Conservation (phyloP, 2,113 vertebrate genomes). For the Ifrita kowaldi region DNA sequence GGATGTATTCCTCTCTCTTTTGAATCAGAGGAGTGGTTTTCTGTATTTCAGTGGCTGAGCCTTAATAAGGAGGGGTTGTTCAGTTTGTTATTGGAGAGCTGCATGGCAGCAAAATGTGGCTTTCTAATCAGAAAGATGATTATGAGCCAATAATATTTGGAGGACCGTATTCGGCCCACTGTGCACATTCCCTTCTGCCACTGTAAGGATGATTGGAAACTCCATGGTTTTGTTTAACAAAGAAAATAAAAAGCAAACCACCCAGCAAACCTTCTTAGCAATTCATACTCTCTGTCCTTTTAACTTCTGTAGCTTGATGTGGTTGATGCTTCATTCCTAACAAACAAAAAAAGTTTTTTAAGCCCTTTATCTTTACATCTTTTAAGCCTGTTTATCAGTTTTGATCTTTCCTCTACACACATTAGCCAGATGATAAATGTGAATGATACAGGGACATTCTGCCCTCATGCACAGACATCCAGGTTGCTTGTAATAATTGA, state of each 20-base stretch:
- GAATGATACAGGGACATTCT: background rate
- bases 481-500: background rate
- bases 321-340: background rate
- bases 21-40: background rate
- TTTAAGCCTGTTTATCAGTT: background rate
- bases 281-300: background rate
- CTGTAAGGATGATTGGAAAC: background rate
- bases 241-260: background rate
- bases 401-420: background rate
- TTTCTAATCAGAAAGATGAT: background rate
- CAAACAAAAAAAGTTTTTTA: background rate
- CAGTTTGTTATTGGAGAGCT: background rate
- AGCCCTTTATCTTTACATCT: background rate
- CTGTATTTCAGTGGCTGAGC: background rate
- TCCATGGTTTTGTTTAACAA: background rate
- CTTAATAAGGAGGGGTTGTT: background rate
- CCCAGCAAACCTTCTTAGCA: background rate
- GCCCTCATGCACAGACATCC: background rate
- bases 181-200: background rate
- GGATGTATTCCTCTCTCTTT: background rate
- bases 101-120: background rate
- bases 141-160: background rate
- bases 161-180: background rate
- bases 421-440: background rate
- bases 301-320: background rate